Base-by-base conservation (phyloP, 2,113 vertebrate species). In the Holacanthus passer region DNA sequence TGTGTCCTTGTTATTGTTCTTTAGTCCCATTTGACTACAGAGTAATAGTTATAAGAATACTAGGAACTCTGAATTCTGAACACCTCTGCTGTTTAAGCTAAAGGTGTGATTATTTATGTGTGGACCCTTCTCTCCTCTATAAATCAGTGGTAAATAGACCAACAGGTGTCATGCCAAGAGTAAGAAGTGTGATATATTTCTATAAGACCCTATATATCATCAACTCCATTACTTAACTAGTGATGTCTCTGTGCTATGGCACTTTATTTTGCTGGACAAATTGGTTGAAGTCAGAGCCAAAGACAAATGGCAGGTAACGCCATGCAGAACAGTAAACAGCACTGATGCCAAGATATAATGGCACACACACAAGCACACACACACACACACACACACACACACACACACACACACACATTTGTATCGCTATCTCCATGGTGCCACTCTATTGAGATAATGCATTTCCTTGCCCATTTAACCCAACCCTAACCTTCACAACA, bases 261-360 rank as follows among this genome's bases (percentile, higher is more conserved):
- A 35, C 52, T 58, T 77, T 35, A 56, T 67, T 47, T 7, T 24
- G 20, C 63, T 1, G 22, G 39, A 67, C 11, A 68, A 39, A 69
- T 68, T 59, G 31, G 31, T 29, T 48, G 43, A 78, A 78, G 45
- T 78, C 65, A 69, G 29, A 50, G 76, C 45, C 31, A 11, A n/a
- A 59, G 65, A 78, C 43, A 47, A 77, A 68, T 37, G 43, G 41
- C 7, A 27, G 64, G 43, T 68, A 48, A 76, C 19, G 1, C 60
- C 50, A 76, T 31, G 35, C 73, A 76, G 62, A 77, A 27, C 55
- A 55, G 27, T n/a, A 56, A 77, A 77, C 14, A 24, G 13, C 48
- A 43, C 7, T 29, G 3, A 19, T 0, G 2, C 56, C 32, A 64
- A 37, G 24, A 41, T 52, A 53, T 29, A 64, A 75, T 64, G 45